Evolutionary conservation across 2,888 invertebrate genomes (phyloP).

Genomic region (Eudasyphora cyanicolor): DNA sequence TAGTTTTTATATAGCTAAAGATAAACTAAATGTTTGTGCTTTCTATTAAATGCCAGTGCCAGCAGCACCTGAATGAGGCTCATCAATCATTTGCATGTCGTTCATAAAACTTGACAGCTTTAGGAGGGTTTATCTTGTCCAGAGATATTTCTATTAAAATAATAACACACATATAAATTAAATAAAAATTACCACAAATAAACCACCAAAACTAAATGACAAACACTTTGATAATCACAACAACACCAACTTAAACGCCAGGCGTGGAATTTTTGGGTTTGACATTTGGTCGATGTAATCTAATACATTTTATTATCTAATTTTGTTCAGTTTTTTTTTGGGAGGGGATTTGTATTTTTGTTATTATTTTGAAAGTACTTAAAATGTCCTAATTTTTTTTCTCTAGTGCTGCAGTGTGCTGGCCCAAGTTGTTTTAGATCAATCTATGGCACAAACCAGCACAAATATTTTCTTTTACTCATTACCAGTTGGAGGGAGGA

Average conservation of each 20-base stretch:
- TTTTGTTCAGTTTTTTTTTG: slow-evolving; percentile 6
- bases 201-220: background rate
- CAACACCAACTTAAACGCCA: slow-evolving; percentile 47
- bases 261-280: background rate
- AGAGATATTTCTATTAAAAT: slow-evolving; percentile 30
- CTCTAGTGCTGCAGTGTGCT: background rate
- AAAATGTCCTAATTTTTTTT: slow-evolving; percentile 49
- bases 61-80: too few species aligned
- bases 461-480: background rate
- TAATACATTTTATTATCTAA: slow-evolving; percentile 40
- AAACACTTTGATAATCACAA: slow-evolving; percentile 21
- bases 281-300: slow-evolving; percentile 51
- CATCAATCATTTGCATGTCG: slow-evolving; percentile 44
- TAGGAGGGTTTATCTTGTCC: slow-evolving; percentile 51
- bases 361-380: slow-evolving; percentile 69
- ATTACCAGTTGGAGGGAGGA: background rate
- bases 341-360: slow-evolving; percentile 60
- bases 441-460: background rate
- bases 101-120: background rate
- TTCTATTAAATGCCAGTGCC: background rate
- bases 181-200: slow-evolving; percentile 49
- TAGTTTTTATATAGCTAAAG: background rate
- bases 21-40: background rate
- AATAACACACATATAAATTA: slow-evolving; percentile 36
- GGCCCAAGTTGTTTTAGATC: slow-evolving; percentile 17